These are phyloP conservation scores for Megatriorchis doriae DNA, from an alignment of 2,113 vertebrate species.

Conservation along the genomic window DNA sequence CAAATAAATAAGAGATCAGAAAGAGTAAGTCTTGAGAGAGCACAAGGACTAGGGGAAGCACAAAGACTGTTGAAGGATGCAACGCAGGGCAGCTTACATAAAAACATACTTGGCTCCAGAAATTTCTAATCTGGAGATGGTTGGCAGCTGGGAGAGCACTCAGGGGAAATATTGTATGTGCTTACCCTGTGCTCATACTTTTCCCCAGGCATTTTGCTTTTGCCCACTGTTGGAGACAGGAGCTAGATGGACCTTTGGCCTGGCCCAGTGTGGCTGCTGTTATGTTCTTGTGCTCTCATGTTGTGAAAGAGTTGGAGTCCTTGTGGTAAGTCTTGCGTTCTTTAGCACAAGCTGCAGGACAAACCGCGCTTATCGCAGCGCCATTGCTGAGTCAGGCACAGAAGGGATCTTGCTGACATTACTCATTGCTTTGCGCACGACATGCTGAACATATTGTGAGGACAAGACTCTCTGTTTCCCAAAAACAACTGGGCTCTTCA, in stretches of 20 bases:
- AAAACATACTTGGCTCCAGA: conserved; percentile 25
- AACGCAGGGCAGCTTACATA: background rate
- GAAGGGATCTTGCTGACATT: conserved; percentile 5
- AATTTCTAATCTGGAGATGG: conserved; percentile 12
- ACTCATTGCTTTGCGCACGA: background rate
- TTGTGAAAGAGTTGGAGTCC: conserved; percentile 51
- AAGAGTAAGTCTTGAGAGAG: background rate
- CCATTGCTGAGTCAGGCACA: conserved; percentile 32
- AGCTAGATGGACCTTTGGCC: conserved; percentile 55
- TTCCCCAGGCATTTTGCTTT: conserved; percentile 55
- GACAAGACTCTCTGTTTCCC: background rate
- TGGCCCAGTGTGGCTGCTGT: conserved; percentile 19
- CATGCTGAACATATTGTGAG: background rate
- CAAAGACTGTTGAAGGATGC: background rate
- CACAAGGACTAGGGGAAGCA: background rate
- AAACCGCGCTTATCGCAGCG: background rate
- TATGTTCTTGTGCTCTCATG: background rate
- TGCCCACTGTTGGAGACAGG: conserved; percentile 46
- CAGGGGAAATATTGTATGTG: conserved; percentile 54
- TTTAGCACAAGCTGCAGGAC: background rate
- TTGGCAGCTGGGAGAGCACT: conserved; percentile 9
- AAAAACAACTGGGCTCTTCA: background rate
- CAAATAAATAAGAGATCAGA: background rate
- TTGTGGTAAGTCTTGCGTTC: conserved; percentile 24
- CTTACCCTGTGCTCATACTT: conserved; percentile 53